Conservation (phyloP, 53 echinoderm and acorn worm species). For the Crossaster papposus region DNA sequence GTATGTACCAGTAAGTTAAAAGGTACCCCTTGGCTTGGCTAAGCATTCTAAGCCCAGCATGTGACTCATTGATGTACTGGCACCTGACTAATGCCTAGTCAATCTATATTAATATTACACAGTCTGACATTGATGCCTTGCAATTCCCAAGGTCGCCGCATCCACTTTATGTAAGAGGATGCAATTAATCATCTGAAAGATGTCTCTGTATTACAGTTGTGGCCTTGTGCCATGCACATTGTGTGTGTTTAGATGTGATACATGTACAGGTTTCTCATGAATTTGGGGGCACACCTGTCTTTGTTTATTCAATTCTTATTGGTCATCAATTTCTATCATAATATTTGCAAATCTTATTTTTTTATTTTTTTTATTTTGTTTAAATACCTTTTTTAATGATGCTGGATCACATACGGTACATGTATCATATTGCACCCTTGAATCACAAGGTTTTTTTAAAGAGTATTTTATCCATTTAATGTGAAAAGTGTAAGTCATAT, state of each 20-base stretch:
- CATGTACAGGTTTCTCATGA: neutral
- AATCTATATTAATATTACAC: neutral
- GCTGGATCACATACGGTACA: no score
- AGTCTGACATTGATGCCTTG: neutral
- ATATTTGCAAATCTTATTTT: no score
- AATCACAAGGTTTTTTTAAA: no score
- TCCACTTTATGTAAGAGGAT: neutral
- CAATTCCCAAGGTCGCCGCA: conserved; percentile 1
- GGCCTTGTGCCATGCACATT: neutral
- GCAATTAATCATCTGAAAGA: neutral
- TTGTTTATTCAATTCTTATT: neutral
- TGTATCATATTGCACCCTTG: no score
- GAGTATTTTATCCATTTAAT: no score
- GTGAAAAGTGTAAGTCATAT: no score
- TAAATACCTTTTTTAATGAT: no score
- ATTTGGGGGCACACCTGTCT: neutral
- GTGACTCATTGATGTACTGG: conserved; percentile 15
- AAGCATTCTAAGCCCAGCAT: conserved; percentile 25
- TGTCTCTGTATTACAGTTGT: neutral
- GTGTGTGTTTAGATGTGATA: neutral
- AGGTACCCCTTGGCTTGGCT: neutral
- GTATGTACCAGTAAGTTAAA: conserved; percentile 28
- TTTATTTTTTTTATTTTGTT: no score
- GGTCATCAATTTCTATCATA: neutral
- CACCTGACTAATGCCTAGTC: conserved; percentile 19